phyloP scores from a whole-genome alignment of 1,140 invertebrate genomes.

The Caligus rogercresseyi region DNA sequence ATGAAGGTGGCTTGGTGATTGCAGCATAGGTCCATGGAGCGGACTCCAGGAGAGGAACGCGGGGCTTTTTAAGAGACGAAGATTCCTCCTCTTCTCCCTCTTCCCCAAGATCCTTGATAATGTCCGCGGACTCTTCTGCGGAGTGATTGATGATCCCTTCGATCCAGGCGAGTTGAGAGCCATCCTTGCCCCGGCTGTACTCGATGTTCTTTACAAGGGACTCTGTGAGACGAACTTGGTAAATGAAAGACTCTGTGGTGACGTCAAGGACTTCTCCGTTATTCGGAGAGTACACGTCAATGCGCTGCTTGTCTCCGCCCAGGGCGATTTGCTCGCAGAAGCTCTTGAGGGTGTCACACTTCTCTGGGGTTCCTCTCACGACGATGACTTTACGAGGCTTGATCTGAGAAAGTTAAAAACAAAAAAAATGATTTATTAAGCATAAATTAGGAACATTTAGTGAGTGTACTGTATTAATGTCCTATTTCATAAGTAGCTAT shows the following conservation, averaged over 20 bases:
- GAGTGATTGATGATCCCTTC: constrained; percentile 21
- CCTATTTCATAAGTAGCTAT: too few relatives aligned
- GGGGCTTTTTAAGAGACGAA: constrained; percentile 15
- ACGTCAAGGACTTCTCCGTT: constrained; percentile 77
- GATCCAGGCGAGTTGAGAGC: constrained; percentile 18
- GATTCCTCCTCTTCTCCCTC: constrained; percentile 18
- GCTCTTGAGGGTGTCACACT: constrained; percentile 33
- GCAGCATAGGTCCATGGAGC: constrained; percentile 30
- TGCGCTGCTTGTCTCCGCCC: constrained; percentile 35
- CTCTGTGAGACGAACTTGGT: constrained; percentile 43
- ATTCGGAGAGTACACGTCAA: constrained; percentile 63
- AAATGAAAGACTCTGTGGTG: constrained; percentile 94
- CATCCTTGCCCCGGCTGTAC: constrained; percentile 23
- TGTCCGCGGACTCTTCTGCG: constrained; percentile 25
- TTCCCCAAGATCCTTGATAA: constrained; percentile 38
- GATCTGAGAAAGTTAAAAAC: background rate
- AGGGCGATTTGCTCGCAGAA: constrained; percentile 35
- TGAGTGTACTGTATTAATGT: too few relatives aligned
- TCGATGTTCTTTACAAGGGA: constrained; percentile 15
- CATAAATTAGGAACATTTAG: too few relatives aligned
- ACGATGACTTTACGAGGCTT: constrained; percentile 43
- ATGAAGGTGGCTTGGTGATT: constrained; percentile 72
- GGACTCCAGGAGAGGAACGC: constrained; percentile 24
- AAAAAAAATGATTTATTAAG: too few relatives aligned
- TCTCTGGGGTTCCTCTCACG: constrained; percentile 35